A percentile compares a stretch with the other conserved stretches of the same genome.
Conservation (phyloP, 2,797 vertebrate genomes). For the Chrysocyon brachyurus region DNA sequence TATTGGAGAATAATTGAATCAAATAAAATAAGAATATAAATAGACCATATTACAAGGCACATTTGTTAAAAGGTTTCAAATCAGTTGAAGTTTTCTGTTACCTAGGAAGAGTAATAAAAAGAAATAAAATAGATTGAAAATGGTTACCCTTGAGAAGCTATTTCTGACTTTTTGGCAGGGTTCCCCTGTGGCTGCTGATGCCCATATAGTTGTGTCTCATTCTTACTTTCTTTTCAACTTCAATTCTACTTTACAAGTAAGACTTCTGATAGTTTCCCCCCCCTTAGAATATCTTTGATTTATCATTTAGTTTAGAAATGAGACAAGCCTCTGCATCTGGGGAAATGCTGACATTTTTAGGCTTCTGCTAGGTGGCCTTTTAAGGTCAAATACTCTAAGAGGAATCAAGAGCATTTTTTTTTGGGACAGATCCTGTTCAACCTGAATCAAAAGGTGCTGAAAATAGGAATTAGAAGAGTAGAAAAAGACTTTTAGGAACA, state of each 20-base stretch:
- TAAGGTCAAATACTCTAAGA: slow-evolving; percentile 64
- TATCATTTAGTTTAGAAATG: slow-evolving; percentile 77
- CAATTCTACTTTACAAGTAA: slow-evolving; percentile 76
- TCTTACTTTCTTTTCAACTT: slow-evolving; percentile 72
- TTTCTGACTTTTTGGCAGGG: slow-evolving; percentile 77
- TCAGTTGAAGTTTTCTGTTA: slow-evolving; percentile 70
- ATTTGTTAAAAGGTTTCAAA: slow-evolving; percentile 76
- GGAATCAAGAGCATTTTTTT: slow-evolving; percentile 22
- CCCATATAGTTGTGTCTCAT: slow-evolving; percentile 63
- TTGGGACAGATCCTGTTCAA: neutral
- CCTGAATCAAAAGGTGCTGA: slow-evolving; percentile 54
- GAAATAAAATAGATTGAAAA: slow-evolving; percentile 79
- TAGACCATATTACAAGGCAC: slow-evolving; percentile 65
- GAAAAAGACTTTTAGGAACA: slow-evolving; percentile 50
- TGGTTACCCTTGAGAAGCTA: slow-evolving; percentile 79
- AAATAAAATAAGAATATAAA: slow-evolving; percentile 82
- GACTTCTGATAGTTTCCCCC: slow-evolving; percentile 6
- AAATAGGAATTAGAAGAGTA: neutral
- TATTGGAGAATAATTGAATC: slow-evolving; percentile 74
- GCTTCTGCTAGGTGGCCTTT: slow-evolving; percentile 67
- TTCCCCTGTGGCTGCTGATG: slow-evolving; percentile 70
- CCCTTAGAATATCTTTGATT: slow-evolving; percentile 72
- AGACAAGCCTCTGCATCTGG: slow-evolving; percentile 46
- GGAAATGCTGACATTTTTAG: slow-evolving; percentile 76
- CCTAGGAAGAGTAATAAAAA: slow-evolving; percentile 76